A percentile compares a stretch with the other conserved stretches of the same genome.
Conservation (phyloP, 1,140 invertebrate species). For the Trissolcus basalis region DNA sequence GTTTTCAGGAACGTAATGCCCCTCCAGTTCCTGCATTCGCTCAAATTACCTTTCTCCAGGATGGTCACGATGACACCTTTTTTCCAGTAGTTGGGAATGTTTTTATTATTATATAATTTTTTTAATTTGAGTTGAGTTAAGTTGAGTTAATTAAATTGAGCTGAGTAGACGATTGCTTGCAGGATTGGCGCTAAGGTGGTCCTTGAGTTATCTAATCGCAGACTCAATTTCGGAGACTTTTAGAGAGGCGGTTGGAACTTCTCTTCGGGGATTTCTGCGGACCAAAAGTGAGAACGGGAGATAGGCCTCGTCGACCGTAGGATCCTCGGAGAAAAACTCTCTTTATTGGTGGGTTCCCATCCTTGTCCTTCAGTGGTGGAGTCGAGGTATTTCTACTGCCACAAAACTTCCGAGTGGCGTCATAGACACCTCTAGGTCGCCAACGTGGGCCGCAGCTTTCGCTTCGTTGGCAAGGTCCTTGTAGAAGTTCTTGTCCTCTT, state of each 20-base stretch:
- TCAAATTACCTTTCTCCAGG: slow-evolving; percentile 8
- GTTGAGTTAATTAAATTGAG: no score
- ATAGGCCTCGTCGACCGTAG: background rate
- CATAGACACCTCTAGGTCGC: no score
- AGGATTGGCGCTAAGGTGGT: background rate
- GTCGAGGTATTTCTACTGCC: slow-evolving; percentile 3
- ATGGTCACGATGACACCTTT: slow-evolving; percentile 22
- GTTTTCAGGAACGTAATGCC: no score
- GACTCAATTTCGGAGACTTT: slow-evolving; percentile 3
- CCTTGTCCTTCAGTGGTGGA: slow-evolving; percentile 8
- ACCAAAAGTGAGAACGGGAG: background rate
- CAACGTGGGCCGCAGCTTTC: no score
- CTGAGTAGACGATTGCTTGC: slow-evolving; percentile 1
- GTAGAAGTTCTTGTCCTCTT: no score
- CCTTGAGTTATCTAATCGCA: background rate
- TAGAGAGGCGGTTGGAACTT: background rate
- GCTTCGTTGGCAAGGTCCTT: no score
- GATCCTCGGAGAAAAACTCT: slow-evolving; percentile 3
- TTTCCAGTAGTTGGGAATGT: slow-evolving; percentile 10
- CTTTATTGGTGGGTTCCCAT: background rate
- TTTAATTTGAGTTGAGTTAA: background rate
- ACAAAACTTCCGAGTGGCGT: slow-evolving; percentile 2
- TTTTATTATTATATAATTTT: no score
- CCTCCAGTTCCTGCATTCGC: background rate
- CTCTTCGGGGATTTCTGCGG: slow-evolving; percentile 8